Base-by-base conservation (phyloP, 2,113 vertebrate species). In the Syngnathus scovelli region DNA sequence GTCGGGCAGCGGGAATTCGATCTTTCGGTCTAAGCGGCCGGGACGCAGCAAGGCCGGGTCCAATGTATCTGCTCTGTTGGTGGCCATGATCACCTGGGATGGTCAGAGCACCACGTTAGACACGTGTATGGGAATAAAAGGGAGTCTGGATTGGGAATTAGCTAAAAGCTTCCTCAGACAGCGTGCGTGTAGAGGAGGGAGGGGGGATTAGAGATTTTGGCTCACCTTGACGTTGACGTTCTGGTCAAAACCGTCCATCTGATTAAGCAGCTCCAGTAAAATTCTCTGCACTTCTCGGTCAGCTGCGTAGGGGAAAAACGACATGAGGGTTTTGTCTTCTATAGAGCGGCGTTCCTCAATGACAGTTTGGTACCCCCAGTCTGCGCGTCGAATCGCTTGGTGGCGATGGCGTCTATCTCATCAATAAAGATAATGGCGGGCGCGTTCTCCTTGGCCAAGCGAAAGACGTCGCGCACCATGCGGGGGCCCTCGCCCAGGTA, bases 371-470 rank as follows among this genome's bases (percentile, higher is more conserved):
- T 88, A 97, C 95, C 95, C 44, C 95, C 95, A 0, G 95, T 98
- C 89, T 98, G 96, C 6, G 96, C 96, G n/a, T 98, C 96, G 0
- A 98, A 98, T 61, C 96, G 93, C 80, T 98, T 96, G 7, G 96
- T 98, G 80, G 96, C 96, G 0, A 98, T 98, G 79, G 96, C 95
- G 37, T 98, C 96, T 0, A 98, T 98, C 87, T 98, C 95, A 0
- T 98, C 96, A 6, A 98, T 98, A 83, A 98, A 98, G 90, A 98
- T 98, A 87, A 98, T 98, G 79, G 96, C 96, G 0, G 96, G 96
- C 0, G 96, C 95, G 0, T 98, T 98, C 88, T 98, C 95, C 83
- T 98, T 98, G n/a, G 96, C 96, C 88, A 98, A 86, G 71, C 96
- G 89, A 90, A 98, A 98, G 58, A 98, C 96, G 0, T 98, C 95